Percentiles rank a stretch among this genome's conserved stretches.
These are phyloP conservation scores for Xanthostigma xanthostigma DNA, from an alignment of 2,888 invertebrate genomes.

Conservation along the genomic window DNA sequence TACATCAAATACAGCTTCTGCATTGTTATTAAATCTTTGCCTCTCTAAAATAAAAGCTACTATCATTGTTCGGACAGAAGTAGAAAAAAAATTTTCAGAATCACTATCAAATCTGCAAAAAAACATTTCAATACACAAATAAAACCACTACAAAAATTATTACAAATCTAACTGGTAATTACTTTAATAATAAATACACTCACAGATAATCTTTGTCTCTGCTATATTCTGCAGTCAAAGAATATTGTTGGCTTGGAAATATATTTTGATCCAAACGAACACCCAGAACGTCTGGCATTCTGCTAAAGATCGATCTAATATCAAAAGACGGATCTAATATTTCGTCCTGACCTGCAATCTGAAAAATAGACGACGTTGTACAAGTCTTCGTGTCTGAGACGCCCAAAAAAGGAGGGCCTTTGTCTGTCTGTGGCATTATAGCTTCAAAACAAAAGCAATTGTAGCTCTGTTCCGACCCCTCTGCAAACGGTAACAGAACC, in stretches of 20 bases:
- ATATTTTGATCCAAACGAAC: slow-evolving; percentile 36
- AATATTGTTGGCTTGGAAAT: slow-evolving; percentile 45
- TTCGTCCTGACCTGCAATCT: slow-evolving; percentile 28
- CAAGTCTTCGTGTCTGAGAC: no score
- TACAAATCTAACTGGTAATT: neutral
- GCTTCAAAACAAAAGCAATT: no score
- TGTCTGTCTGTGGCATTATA: no score
- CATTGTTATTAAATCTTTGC: slow-evolving; percentile 42
- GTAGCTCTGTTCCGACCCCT: no score
- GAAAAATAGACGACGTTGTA: neutral
- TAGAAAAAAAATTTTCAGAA: slow-evolving; percentile 50
- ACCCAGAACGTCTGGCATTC: slow-evolving; percentile 30
- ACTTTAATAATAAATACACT: slow-evolving; percentile 24
- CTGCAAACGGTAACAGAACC: no score
- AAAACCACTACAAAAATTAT: slow-evolving; percentile 11
- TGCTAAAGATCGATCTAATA: slow-evolving; percentile 3
- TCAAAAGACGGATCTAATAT: slow-evolving; percentile 24
- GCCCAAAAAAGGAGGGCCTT: no score
- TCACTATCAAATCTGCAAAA: slow-evolving; percentile 44
- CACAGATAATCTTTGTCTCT: slow-evolving; percentile 58
- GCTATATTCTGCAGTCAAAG: slow-evolving; percentile 51
- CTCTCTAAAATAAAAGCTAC: slow-evolving; percentile 62
- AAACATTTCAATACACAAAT: slow-evolving; percentile 5
- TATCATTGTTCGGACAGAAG: slow-evolving; percentile 47
- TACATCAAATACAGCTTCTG: slow-evolving; percentile 33